Evolutionary conservation across 1,140 invertebrate genomes (phyloP), one percentile per base, ranked within the genome.

Genomic region (Bombus sibiricus): DNA sequence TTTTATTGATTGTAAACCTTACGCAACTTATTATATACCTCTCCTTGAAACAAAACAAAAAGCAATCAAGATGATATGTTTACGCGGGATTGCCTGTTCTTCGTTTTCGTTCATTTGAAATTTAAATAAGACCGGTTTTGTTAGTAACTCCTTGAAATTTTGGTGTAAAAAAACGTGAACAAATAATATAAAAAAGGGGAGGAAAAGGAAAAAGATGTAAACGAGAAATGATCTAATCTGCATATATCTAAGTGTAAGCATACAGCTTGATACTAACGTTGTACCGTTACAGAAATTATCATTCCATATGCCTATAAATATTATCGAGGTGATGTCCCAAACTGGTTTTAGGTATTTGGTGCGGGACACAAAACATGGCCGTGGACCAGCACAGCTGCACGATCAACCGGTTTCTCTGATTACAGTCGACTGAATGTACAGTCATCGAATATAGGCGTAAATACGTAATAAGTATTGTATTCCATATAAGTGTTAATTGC

Each of bases 291-390:
- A 41, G 72, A 71, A 66, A 89, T 88, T 85, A 89, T 91, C 76
- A 83, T 87, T 91, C 73, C 75, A 34, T 62, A 57, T 15, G 59
- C 37, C 64, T 87, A 88, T 89, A 91, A 91, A 91, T 91, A 90
- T 79, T 87, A 85, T 86, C 62, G 79, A 83, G 74, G 83, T 79
- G 85, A 87, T 89, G 68, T 15, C 32, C 69, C 64, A 91, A 91
- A 91, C 89, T 87, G 90, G 89, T 91, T 91, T 91, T 73, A 73
- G 59, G 82, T 89, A 80, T 88, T 89, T 85, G 82, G 59, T 79
- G 73, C 66, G 78, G 77, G 62, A 80, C 34, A 83, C 79, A 90
- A 89, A 90, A 90, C 81, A 74, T 68, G 57, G 73, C 53, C 47
- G 64, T 75, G 41, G 71, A 83, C 84, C 74, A 85, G 79, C 75